phyloP scores from a whole-genome alignment of 2,113 vertebrate species.

The Taxidea taxus region DNA sequence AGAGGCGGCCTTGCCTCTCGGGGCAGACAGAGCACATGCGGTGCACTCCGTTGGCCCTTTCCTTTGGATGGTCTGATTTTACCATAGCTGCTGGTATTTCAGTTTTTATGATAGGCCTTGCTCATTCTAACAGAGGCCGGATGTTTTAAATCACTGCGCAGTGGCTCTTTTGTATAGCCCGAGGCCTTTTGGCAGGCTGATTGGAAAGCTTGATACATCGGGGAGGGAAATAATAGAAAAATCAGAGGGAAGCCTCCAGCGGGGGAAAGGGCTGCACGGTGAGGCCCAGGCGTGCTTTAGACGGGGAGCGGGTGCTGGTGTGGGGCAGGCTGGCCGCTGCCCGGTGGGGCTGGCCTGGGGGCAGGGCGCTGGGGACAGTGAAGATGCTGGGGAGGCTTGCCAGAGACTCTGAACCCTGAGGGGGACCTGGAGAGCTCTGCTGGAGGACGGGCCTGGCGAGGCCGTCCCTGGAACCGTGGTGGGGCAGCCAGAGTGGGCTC shows the following conservation, averaged over 20 bases:
- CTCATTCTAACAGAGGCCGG: neutral
- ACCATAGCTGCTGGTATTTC: neutral
- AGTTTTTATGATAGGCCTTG: neutral
- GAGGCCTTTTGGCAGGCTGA: neutral
- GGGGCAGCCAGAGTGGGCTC: accelerated
- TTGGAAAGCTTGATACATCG: neutral
- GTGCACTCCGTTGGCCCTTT: neutral
- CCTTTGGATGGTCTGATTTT: neutral
- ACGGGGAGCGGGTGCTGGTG: neutral
- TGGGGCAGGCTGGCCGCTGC: neutral
- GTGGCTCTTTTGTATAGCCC: neutral
- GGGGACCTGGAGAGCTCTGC: neutral
- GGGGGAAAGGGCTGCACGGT: accelerated
- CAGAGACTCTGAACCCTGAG: neutral
- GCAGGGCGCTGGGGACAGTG: neutral
- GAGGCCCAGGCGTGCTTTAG: neutral
- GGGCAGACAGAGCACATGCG: accelerated
- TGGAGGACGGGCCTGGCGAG: neutral
- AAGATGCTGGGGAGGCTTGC: neutral
- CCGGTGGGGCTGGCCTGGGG: neutral
- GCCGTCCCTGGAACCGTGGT: accelerated
- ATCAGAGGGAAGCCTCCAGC: neutral
- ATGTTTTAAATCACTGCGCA: neutral
- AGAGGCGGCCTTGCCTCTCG: neutral
- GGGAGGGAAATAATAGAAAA: neutral